Base-by-base conservation (phyloP, 2,113 vertebrate genomes). In the Epinephelus moara region DNA sequence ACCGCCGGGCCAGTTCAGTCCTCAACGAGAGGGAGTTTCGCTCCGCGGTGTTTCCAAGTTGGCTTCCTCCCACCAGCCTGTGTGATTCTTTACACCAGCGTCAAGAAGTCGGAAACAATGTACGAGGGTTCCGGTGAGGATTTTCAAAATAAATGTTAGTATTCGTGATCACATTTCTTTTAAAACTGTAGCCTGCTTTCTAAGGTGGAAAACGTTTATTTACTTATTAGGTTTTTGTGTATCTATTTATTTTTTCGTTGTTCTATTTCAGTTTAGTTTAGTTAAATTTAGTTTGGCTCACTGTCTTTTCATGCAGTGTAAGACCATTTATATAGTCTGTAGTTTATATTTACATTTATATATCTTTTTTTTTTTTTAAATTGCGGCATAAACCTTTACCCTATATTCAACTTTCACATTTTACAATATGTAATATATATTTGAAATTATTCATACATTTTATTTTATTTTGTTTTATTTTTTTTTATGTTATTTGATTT, bases 31-130 rank as follows among this genome's bases (percentile, higher is more conserved):
- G 79, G n/a, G 84, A 91, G 85, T 85, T 91, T 76, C 15, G 19
- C 75, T 90, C 81, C 72, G 75, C 83, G 15, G 80, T 80, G 92
- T 82, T 90, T 76, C 90, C 77, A 90, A 91, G 37, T 94, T 87
- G 74, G 76, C 88, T 84, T 92, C 89, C 92, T 91, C 89, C 90
- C 90, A 78, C 81, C 59, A 42, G 30, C 70, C 49, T 59, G 21
- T 13, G 69, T 59, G 62, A 9, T 33, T 19, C 37, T 70, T 78
- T 21, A 59, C 69, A 53, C 37, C 45, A 47, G 8, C 7, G 45
- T 78, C 61, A 88, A 80, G 25, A 1, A 0, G 0, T 3, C 11
- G 0, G 18, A 27, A 40, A 60, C 21, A 1, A 63, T 0, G 10
- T 0, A 12, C 0, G 0, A 0, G 0, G 8, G 1, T 74, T 94